A percentile compares a stretch with the other conserved stretches of the same genome.
These are phyloP conservation scores for Archips crataeganus DNA, from an alignment of 2,888 invertebrate genomes.

Conservation along the genomic window DNA sequence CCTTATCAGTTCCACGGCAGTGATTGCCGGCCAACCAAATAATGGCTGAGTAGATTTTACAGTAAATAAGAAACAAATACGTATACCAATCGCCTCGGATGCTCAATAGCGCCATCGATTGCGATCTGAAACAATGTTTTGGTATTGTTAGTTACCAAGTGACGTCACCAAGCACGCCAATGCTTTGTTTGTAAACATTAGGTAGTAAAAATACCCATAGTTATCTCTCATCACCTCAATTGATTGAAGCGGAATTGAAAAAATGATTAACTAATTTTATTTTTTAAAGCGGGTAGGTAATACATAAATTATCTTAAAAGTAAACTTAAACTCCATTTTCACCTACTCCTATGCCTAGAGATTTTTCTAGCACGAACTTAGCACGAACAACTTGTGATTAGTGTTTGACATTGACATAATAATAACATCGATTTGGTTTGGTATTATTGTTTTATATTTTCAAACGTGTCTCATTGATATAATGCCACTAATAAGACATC, in stretches of 20 bases:
- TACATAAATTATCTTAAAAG: too few species aligned
- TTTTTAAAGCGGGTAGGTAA: too few species aligned
- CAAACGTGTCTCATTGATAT: too few species aligned
- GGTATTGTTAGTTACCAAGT: conserved; percentile 1
- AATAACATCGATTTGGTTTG: too few species aligned
- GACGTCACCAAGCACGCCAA: conserved; percentile 8
- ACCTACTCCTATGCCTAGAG: too few species aligned
- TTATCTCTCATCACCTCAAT: neutral
- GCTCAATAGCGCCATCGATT: conserved; percentile 79
- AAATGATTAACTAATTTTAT: neutral
- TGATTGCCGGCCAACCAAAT: conserved; percentile 81
- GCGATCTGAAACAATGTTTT: conserved; percentile 73
- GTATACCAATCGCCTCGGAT: conserved; percentile 75
- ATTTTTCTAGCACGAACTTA: too few species aligned
- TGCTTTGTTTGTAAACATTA: conserved; percentile 35
- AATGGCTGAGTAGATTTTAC: conserved; percentile 77
- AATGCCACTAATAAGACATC: too few species aligned
- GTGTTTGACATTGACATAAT: too few species aligned
- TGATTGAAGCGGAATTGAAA: neutral
- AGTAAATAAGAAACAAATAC: conserved; percentile 77
- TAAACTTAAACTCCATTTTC: too few species aligned
- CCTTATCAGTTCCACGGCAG: conserved; percentile 81
- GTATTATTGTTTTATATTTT: too few species aligned
- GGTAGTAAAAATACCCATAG: neutral
- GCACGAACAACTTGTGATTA: too few species aligned